Percentiles rank a stretch among this genome's conserved stretches.
These are phyloP conservation scores for Drosophila emarginata DNA, from an alignment of 2,888 invertebrate genomes.

Conservation along the genomic window DNA sequence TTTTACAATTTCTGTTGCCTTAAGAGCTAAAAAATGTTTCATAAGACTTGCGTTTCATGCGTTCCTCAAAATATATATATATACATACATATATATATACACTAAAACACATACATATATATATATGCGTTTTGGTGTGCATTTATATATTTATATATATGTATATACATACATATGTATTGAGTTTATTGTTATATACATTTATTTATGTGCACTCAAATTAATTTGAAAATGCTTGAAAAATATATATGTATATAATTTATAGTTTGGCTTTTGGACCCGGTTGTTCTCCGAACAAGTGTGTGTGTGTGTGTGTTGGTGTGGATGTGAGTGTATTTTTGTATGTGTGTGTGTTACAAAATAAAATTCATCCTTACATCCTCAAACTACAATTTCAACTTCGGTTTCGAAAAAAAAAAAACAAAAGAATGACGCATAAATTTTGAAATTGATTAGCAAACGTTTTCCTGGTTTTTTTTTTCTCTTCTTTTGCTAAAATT, in stretches of 20 bases:
- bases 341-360: conserved; percentile 10
- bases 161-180: conserved; percentile 17
- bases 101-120: conserved; percentile 27
- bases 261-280: conserved; percentile 73
- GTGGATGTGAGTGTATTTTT: not conserved
- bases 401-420: not conserved
- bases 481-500: conserved; percentile 54
- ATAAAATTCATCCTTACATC: conserved; percentile 9
- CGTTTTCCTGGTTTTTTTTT: conserved; percentile 33
- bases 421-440: conserved; percentile 4
- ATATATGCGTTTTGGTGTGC: too few relatives aligned
- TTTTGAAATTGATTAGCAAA: conserved; percentile 48
- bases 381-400: conserved; percentile 65
- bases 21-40: conserved; percentile 80
- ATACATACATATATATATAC: conserved; percentile 49
- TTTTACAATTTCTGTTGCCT: conserved; percentile 68
- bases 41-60: conserved; percentile 83
- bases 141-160: conserved; percentile 22
- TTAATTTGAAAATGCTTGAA: conserved; percentile 57
- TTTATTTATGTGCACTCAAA: conserved; percentile 27
- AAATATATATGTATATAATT: conserved; percentile 49
- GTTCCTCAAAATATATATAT: conserved; percentile 61
- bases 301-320: conserved; percentile 13
- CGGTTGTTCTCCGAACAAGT: conserved; percentile 79
- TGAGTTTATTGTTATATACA: conserved; percentile 24